Evolutionary conservation across 92 coral and sea anemone species (phyloP).

Genomic region (Plumapathes pennacea): DNA sequence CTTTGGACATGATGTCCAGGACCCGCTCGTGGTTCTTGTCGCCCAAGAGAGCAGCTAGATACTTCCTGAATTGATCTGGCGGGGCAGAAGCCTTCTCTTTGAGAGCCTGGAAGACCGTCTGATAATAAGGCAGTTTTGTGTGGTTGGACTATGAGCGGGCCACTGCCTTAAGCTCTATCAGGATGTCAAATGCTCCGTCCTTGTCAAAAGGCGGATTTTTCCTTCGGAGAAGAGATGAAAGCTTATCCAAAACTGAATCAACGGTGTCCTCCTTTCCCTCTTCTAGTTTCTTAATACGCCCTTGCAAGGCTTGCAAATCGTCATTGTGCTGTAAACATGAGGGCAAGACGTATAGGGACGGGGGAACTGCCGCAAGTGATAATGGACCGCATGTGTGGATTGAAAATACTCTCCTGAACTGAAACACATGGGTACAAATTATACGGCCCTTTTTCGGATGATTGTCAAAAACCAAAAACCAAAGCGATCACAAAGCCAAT

Average conservation of each 20-base stretch:
- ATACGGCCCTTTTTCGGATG: too few species aligned
- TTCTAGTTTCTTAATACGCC: neutral
- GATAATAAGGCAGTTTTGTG: neutral
- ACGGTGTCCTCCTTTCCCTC: neutral
- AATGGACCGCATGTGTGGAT: too few species aligned
- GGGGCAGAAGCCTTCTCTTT: neutral
- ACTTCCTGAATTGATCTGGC: neutral
- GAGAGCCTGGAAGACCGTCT: constrained; percentile 4
- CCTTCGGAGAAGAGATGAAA: neutral
- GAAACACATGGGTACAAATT: too few species aligned
- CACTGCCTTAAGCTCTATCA: constrained; percentile 5
- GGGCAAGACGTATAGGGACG: too few species aligned
- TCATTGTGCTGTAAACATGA: too few species aligned
- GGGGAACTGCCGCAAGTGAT: too few species aligned
- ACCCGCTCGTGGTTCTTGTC: neutral
- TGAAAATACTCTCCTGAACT: too few species aligned
- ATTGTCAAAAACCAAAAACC: too few species aligned
- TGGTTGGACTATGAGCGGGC: neutral
- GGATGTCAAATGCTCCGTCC: constrained; percentile 1
- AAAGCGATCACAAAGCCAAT: too few species aligned
- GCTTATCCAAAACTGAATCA: neutral
- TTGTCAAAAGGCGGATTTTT: constrained; percentile 1
- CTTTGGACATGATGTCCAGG: constrained; percentile 1
- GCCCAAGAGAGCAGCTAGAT: neutral
- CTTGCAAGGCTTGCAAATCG: too few species aligned